Base-by-base conservation (phyloP, 2,797 vertebrate species). In the Sebastes umbrosus region DNA sequence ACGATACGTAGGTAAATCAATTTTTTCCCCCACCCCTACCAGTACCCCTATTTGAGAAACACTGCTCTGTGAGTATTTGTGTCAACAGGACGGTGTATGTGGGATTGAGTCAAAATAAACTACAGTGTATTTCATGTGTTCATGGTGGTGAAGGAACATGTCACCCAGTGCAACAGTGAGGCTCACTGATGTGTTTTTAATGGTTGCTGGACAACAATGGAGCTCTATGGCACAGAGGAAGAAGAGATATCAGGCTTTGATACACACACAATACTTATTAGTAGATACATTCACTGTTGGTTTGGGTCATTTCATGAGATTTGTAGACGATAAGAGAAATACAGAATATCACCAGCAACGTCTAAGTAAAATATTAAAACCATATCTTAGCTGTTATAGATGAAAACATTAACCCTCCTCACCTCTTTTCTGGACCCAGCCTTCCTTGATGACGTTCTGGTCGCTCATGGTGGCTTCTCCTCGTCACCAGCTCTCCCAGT, bases 391-490 rank as follows among this genome's bases (percentile, higher is more conserved):
- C 10, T 5, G 2, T 27, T 20, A 11, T 2, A 27, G 43, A 16
- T 27, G 52, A 20, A 65, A 14, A 55, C 25, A 2, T n/a, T 18
- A 22, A 2, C 8, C 52, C 27, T 32, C 20, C 92, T 93, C 84
- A 95, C 96, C 96, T 95, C 95, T 87, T 78, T 96, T 96, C 89
- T 96, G 96, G 85, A 96, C 95, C 96, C 96, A 96, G 85, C 96
- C 96, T 90, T 96, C 96, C 93, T 96, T 96, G 80, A 96, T 92
- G 69, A 96, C 95, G 79, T 94, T 96, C 92, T 94, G 95, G 93
- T 96, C 96, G 79, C 95, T 96, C 96, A 96, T 96, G 93, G 92
- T 95, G 94, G 91, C 90, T 81, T 84, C 69, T 85, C 88, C 89
- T 91, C 68, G 80, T 86, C 90, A 79, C 87, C 89, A 39, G 79